phyloP scores from a whole-genome alignment of 2,113 vertebrate genomes.

The Brachyhypopomus gauderio region DNA sequence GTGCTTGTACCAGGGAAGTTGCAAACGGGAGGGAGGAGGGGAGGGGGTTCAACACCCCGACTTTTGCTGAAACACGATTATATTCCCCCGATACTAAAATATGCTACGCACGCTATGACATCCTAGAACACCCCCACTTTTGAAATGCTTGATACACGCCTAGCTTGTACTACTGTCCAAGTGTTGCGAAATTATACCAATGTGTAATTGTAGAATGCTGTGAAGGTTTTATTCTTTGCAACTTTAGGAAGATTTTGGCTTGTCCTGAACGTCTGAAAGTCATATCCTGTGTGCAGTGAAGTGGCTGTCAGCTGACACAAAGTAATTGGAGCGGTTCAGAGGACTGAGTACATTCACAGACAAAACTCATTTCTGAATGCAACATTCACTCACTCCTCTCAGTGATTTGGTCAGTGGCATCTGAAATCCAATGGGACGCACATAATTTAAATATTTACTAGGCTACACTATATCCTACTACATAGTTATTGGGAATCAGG shows the following conservation, averaged over 20 bases:
- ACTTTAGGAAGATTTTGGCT: neutral
- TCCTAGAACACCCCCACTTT: too few relatives aligned
- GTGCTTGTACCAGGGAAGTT: too few relatives aligned
- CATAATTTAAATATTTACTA: neutral
- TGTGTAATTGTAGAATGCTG: slow-evolving; percentile 4
- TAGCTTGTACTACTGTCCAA: too few relatives aligned
- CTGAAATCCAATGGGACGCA: neutral
- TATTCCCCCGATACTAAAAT: too few relatives aligned
- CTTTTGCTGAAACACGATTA: too few relatives aligned
- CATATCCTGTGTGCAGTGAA: too few relatives aligned
- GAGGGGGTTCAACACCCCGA: too few relatives aligned
- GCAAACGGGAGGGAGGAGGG: too few relatives aligned
- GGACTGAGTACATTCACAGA: neutral
- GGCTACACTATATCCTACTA: neutral
- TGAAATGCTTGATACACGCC: too few relatives aligned
- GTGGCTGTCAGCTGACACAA: neutral
- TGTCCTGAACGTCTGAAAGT: neutral
- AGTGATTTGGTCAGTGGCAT: neutral
- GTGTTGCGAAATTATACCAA: neutral
- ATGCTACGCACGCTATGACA: too few relatives aligned
- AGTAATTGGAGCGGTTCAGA: neutral
- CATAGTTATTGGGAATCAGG: too few relatives aligned
- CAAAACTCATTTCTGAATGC: neutral
- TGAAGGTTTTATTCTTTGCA: neutral
- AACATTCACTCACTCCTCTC: neutral